Evolutionary conservation across 2,888 invertebrate genomes (phyloP), one percentile per base, ranked within the genome.

Genomic region (Ceriagrion tenellum): DNA sequence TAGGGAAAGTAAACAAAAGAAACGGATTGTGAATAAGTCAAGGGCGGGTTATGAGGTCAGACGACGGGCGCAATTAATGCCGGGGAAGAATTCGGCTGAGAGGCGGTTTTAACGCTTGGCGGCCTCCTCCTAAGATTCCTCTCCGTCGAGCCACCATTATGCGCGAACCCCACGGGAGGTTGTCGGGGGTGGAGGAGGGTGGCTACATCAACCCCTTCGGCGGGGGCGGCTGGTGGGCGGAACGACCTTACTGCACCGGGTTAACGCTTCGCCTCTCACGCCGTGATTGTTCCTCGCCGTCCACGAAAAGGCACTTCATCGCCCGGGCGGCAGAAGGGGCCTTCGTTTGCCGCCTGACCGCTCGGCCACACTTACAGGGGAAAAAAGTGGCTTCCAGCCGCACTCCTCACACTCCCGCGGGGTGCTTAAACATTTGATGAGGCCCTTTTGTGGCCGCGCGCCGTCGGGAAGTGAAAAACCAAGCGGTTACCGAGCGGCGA

Each of bases 281-380:
- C 81, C 81, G 81, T 18, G 81, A 81, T 35, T 81, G 81, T 81
- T 81, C 81, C 26, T n/a, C 35, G 35, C 59, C 59, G 47, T 47
- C 47, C 47, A 8, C 69, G 23, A 26, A 18, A 35, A 35, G 81
- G 30, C 81, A 69, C 69, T n/a, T 69, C n/a, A 69, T n/a, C 26
- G 69, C 26, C 69, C 69, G 69, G 26, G 6, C 35, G 35, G 30
- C 13, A 12, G 81, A 81, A 81, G 81, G 81, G 35, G 69, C 69
- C 35, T 81, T 81, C 81, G 81, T 81, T 81, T 81, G 81, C 81
- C 81, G 81, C 81, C 81, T 35, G 81, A 81, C 81, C 81, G 81
- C 81, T 12, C n/a, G n/a, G 26, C 26, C 69, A 18, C 69, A 26
- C 26, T n/a, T 23, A 35, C 16, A 13, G 69, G 10, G 35, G 13